phyloP scores from a whole-genome alignment of 2,113 vertebrate genomes.

The Bubo blakistoni region DNA sequence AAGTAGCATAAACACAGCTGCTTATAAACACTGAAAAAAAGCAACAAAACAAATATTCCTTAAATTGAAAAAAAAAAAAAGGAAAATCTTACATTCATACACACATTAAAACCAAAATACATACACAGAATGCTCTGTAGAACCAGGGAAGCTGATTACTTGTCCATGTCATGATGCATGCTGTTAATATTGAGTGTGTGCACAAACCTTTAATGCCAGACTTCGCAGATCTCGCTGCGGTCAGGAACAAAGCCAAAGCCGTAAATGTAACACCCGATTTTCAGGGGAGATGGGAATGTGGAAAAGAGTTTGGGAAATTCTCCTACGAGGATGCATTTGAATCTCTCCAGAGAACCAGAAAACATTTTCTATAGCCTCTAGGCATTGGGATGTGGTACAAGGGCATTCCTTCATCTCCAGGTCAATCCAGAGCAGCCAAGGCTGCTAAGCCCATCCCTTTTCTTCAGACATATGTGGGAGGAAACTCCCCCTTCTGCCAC shows the following conservation, averaged over 20 bases:
- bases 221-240: neutral
- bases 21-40: neutral
- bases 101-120: neutral
- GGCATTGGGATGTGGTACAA: neutral
- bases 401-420: conserved; percentile 17
- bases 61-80: neutral
- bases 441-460: conserved; percentile 34
- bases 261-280: conserved; percentile 37
- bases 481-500: conserved; percentile 40
- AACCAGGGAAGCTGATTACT: neutral
- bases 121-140: neutral
- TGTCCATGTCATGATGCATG: neutral
- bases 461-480: neutral
- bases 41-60: conserved; percentile 22
- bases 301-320: conserved; percentile 32
- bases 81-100: neutral
- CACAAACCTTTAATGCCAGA: conserved; percentile 3
- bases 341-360: neutral
- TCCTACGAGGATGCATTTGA: neutral
- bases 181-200: neutral
- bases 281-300: conserved; percentile 18
- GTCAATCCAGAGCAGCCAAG: neutral
- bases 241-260: conserved; percentile 39
- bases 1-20: conserved; percentile 50
- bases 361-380: neutral